Percentiles rank a stretch among this genome's conserved stretches.
These are phyloP conservation scores for Conus ventricosus DNA, from an alignment of 1,140 invertebrate genomes.

Conservation along the genomic window DNA sequence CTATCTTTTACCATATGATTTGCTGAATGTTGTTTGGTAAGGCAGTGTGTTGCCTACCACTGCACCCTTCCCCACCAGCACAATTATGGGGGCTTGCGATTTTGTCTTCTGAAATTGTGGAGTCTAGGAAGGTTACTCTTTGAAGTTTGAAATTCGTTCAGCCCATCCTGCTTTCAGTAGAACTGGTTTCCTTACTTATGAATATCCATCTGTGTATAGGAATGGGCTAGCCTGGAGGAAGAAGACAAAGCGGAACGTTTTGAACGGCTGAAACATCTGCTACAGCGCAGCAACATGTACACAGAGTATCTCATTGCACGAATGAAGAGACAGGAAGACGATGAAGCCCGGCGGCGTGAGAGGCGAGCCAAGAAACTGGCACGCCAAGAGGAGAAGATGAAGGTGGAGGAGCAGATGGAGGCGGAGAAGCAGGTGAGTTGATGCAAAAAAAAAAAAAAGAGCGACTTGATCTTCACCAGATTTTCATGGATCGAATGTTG, in stretches of 20 bases:
- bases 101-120: no score
- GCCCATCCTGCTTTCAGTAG: no score
- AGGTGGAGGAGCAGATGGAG: slow-evolving; percentile 51
- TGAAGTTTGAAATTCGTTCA: no score
- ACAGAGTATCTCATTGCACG: slow-evolving; percentile 67
- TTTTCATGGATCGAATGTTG: not conserved
- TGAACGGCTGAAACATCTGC: slow-evolving; percentile 63
- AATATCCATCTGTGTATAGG: slow-evolving; percentile 35
- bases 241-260: slow-evolving; percentile 62
- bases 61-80: no score
- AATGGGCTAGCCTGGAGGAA: slow-evolving; percentile 57
- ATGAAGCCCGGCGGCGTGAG: slow-evolving; percentile 51
- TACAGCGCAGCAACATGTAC: slow-evolving; percentile 71
- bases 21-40: no score
- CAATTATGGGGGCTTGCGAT: no score
- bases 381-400: slow-evolving; percentile 44
- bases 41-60: no score
- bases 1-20: no score
- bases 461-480: not conserved
- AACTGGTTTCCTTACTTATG: no score
- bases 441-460: no score
- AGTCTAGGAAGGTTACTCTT: no score
- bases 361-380: slow-evolving; percentile 35
- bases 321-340: slow-evolving; percentile 61
- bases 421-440: slow-evolving; percentile 31